Evolutionary conservation across 92 coral and sea anemone genomes (phyloP).

Genomic region (Parazoanthus swiftii): DNA sequence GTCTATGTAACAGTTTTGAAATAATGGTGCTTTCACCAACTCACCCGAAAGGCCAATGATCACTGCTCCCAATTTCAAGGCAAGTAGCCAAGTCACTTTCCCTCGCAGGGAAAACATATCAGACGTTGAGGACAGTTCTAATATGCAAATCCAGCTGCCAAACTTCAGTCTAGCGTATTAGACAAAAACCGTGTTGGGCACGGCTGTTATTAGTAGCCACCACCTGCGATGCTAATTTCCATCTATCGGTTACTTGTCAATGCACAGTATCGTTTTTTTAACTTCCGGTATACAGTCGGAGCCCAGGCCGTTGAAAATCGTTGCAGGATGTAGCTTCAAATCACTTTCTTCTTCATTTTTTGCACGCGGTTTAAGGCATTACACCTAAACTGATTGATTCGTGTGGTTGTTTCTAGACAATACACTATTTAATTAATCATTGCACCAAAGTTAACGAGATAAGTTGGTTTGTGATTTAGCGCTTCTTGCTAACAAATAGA

Average conservation of each 20-base stretch:
- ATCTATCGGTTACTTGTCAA: not conserved
- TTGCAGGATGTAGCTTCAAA: not conserved
- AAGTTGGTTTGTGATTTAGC: slow-evolving; percentile 55
- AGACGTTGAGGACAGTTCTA: slow-evolving; percentile 9
- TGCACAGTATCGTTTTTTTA: not conserved
- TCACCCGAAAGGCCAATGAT: slow-evolving; percentile 3
- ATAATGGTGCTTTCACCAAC: not conserved
- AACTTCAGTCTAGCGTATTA: slow-evolving; percentile 32
- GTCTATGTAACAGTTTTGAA: not conserved
- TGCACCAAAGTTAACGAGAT: slow-evolving; percentile 52
- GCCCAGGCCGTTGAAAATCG: not conserved
- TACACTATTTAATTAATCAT: slow-evolving; percentile 57
- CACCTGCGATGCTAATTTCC: slow-evolving; percentile 32
- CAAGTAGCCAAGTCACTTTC: slow-evolving; percentile 15
- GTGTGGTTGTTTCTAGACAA: slow-evolving; percentile 41
- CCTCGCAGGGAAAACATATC: not conserved
- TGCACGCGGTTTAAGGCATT: not conserved
- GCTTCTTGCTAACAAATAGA: slow-evolving; percentile 45
- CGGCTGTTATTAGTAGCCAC: not conserved
- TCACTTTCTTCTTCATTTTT: not conserved
- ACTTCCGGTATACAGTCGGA: slow-evolving; percentile 23
- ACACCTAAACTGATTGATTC: not conserved
- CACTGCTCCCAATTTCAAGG: slow-evolving; percentile 11
- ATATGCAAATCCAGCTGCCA: slow-evolving; percentile 26
- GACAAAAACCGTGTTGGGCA: not conserved